Percentiles rank a stretch among this genome's conserved stretches.
phyloP scores from a whole-genome alignment of 1,140 invertebrate species.

The Lanistes nyassanus region DNA sequence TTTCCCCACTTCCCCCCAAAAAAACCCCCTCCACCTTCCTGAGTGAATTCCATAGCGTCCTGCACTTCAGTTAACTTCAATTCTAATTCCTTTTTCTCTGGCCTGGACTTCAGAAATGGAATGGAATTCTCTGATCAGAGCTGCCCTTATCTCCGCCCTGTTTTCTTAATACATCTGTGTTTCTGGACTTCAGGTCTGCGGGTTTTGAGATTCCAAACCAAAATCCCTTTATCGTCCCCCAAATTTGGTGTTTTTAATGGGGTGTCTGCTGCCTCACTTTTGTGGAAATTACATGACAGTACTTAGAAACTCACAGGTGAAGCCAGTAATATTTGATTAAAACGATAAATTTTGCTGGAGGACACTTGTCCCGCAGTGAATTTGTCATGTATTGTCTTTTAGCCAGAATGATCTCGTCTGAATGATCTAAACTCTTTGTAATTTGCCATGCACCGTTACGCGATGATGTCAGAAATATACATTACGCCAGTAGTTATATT shows the following conservation, averaged over 20 bases:
- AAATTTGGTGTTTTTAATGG: slow-evolving; percentile 30
- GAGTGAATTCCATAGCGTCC: slow-evolving; percentile 46
- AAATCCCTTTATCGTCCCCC: slow-evolving; percentile 56
- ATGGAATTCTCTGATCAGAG: slow-evolving; percentile 41
- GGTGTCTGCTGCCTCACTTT: neutral
- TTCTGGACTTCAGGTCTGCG: slow-evolving; percentile 23
- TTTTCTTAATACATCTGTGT: slow-evolving; percentile 19
- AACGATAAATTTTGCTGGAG: too few species aligned
- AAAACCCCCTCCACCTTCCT: too few species aligned
- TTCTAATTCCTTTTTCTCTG: slow-evolving; percentile 22
- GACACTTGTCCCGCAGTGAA: too few species aligned
- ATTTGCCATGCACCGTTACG: too few species aligned
- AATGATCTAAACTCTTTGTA: too few species aligned
- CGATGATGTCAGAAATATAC: too few species aligned
- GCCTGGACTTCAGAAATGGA: slow-evolving; percentile 48
- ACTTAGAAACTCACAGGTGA: too few species aligned
- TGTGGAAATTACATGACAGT: neutral
- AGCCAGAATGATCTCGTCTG: too few species aligned
- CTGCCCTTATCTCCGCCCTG: slow-evolving; percentile 14
- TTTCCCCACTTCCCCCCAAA: too few species aligned
- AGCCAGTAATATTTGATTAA: too few species aligned
- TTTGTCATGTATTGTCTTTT: too few species aligned
- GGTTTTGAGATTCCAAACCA: slow-evolving; percentile 39
- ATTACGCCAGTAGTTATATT: too few species aligned
- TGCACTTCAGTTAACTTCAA: slow-evolving; percentile 46